Percentiles rank a stretch among this genome's conserved stretches.
Evolutionary conservation across 1,140 invertebrate species (phyloP).

Genomic region (Heterodera carotae): DNA sequence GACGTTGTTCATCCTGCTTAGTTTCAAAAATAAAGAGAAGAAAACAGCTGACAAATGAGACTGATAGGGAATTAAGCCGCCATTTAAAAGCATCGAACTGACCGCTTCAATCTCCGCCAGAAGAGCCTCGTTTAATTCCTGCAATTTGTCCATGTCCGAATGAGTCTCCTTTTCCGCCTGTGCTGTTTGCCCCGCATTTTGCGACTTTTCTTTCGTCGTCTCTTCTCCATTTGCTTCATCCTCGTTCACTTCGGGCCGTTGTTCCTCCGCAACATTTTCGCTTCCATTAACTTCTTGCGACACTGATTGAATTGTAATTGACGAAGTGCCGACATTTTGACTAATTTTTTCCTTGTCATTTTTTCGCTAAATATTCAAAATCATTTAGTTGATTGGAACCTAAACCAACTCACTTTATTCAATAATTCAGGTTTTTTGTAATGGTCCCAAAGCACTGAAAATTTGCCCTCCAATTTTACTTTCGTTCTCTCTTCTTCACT

Average conservation of each 20-base stretch:
- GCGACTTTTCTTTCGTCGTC: constrained; percentile 26
- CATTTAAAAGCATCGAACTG: too few species aligned
- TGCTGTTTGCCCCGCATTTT: neutral
- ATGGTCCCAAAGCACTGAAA: constrained; percentile 35
- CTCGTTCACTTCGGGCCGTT: constrained; percentile 17
- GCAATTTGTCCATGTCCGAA: neutral
- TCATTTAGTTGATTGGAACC: neutral
- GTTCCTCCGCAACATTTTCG: constrained; percentile 1
- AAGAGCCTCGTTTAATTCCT: constrained; percentile 23
- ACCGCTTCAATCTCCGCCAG: constrained; percentile 26
- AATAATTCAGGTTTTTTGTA: constrained; percentile 31
- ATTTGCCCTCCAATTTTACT: constrained; percentile 35
- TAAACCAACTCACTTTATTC: constrained; percentile 41
- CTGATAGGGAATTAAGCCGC: too few species aligned
- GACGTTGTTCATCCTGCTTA: constrained; percentile 46
- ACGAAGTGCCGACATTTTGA: neutral
- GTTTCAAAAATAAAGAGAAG: too few species aligned
- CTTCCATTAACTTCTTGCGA: too few species aligned
- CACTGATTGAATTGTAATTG: too few species aligned
- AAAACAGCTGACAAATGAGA: too few species aligned
- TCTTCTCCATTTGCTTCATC: constrained; percentile 35
- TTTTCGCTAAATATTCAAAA: constrained; percentile 37
- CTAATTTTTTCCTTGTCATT: constrained; percentile 27
- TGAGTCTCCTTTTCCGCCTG: constrained; percentile 6
- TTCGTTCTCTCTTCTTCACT: constrained; percentile 31